These are phyloP conservation scores for Serripes groenlandicus DNA, from an alignment of 2,888 invertebrate species.

Conservation along the genomic window DNA sequence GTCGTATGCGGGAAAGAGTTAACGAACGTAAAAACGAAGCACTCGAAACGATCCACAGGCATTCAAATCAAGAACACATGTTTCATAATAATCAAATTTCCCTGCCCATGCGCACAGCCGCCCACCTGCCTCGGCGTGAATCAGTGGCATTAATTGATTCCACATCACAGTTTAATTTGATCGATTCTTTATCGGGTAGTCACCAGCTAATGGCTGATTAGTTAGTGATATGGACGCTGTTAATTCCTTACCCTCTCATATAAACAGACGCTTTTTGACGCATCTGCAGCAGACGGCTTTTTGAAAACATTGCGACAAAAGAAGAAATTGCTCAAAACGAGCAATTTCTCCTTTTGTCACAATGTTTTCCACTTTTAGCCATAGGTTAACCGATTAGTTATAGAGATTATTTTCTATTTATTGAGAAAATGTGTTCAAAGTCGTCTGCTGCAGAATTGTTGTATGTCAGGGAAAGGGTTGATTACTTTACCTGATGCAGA, in stretches of 20 bases:
- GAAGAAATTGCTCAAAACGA: not conserved
- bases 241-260: no score
- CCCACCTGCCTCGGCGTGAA: conserved; percentile 37
- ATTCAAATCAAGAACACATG: conserved; percentile 26
- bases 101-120: conserved; percentile 35
- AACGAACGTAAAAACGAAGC: no score
- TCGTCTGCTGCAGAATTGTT: not conserved
- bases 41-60: no score
- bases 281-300: no score
- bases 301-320: no score
- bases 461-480: no score
- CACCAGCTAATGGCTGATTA: conserved; percentile 39
- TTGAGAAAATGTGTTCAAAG: not conserved
- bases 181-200: conserved; percentile 44
- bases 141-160: conserved; percentile 59
- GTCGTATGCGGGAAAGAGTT: conserved; percentile 2
- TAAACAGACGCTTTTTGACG: no score
- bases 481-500: no score
- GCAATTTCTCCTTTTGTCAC: not conserved
- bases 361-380: not conserved
- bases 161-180: conserved; percentile 58
- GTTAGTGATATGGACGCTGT: no score
- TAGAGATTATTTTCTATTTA: not conserved
- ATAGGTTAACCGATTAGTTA: not conserved
- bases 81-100: conserved; percentile 28